Conservation (phyloP, 2,888 invertebrate genomes). For the Cepaea hortensis region DNA sequence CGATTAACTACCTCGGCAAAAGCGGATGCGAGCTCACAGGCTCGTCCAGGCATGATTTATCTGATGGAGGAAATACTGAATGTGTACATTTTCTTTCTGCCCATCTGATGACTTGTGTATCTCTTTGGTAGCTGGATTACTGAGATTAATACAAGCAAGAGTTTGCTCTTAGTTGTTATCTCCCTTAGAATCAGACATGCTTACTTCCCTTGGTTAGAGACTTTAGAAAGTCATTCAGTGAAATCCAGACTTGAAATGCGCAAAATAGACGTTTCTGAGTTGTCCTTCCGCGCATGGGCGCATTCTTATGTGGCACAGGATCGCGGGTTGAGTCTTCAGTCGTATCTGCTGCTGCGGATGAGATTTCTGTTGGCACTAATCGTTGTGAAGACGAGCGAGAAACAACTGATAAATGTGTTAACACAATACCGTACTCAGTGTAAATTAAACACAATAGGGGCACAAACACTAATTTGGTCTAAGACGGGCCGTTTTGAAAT, state of each 20-base stretch:
- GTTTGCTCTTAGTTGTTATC: conserved; percentile 16
- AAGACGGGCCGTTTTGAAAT: too few species aligned
- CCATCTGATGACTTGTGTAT: background rate
- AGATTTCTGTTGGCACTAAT: too few species aligned
- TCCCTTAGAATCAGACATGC: conserved; percentile 17
- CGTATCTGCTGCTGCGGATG: too few species aligned
- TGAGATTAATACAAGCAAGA: conserved; percentile 21
- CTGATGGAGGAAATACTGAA: background rate
- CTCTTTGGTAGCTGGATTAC: conserved; percentile 5
- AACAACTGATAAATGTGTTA: too few species aligned
- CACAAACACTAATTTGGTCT: too few species aligned
- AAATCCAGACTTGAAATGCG: background rate
- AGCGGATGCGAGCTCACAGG: conserved; percentile 23
- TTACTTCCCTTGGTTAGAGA: background rate
- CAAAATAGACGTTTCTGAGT: background rate
- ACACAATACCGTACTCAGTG: too few species aligned
- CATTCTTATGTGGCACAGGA: too few species aligned
- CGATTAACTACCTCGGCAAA: conserved; percentile 8
- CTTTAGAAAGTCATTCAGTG: background rate
- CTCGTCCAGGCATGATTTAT: background rate
- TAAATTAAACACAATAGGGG: too few species aligned
- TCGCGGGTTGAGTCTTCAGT: too few species aligned
- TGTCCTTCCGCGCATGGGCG: background rate
- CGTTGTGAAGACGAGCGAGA: too few species aligned
- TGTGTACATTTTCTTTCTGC: background rate